Evolutionary conservation across 2,797 vertebrate genomes (phyloP), one percentile per base, ranked within the genome.

Genomic region (Lagodon rhomboides): DNA sequence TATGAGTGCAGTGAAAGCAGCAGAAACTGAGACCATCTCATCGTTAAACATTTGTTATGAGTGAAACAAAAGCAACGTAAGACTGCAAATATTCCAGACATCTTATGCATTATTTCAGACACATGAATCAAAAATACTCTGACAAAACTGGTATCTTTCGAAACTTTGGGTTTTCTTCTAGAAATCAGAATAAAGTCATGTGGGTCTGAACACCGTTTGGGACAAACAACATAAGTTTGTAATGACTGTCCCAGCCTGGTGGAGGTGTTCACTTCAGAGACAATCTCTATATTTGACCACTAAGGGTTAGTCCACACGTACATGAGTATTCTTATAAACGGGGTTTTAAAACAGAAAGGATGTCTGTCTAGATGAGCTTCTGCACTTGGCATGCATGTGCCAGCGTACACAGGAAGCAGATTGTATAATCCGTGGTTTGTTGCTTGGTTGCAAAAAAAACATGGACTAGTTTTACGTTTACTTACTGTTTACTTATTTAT

Each of bases 1-100:
- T 25, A 49, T 73, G 6, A 75, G 23, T 75, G 8, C 22, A 64
- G 5, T 12, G 2, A 75, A 69, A 67, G 22, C 3, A 17, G 12
- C 23, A 46, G 3, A 49, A 61, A 67, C 17, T 50, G 44, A 51
- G 10, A 55, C 15, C n/a, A 68, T 64, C 58, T 49, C 27, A 18
- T 5, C 38, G 11, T 34, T 58, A 38, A 20, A 38, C 23, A 3
- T 27, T 17, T 17, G 27, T 9, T 27, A 55, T 27, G 30, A 59
- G 30, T 38, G 5, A 62, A 62, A 61, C 7, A 34, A 34, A 34
- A 34, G 30, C 5, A 5, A 34, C 9, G 41, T 46, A n/a, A 12
- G 12, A 38, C 20, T 16, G 2, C 34, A 60, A 60, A 60, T 17
- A 44, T 58, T 20, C 41, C 17, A 64, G 8, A 27, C 12, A 30